Conservation (phyloP, 2,113 vertebrate species). For the Poeciliopsis prolifica region DNA sequence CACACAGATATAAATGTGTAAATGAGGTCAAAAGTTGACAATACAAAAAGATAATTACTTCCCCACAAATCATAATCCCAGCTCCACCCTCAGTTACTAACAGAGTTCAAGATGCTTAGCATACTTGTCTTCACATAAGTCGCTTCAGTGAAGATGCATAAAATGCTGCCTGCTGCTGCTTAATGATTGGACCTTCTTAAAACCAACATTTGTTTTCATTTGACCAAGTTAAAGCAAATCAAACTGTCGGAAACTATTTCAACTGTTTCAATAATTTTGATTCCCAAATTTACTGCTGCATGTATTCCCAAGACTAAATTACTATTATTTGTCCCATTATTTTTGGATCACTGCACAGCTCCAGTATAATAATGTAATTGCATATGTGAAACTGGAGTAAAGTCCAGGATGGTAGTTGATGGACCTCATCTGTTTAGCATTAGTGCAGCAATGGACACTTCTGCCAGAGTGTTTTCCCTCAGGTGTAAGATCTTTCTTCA, state of each 20-base stretch:
- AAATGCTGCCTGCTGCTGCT: conserved; percentile 15
- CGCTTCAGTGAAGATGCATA: conserved; percentile 20
- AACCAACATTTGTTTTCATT: conserved; percentile 2
- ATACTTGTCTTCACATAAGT: conserved; percentile 39
- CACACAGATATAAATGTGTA: background rate
- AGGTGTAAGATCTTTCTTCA: conserved; percentile 9
- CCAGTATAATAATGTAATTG: background rate
- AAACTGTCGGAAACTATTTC: background rate
- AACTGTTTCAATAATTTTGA: background rate
- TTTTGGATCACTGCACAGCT: background rate
- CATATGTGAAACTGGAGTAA: conserved; percentile 21
- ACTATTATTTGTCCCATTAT: background rate
- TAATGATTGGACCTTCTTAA: background rate
- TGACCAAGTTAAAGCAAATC: background rate
- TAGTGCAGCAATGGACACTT: conserved; percentile 21
- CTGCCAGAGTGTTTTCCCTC: conserved; percentile 8
- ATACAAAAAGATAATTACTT: conserved; percentile 30
- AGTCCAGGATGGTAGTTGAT: conserved; percentile 17
- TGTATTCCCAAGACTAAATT: background rate
- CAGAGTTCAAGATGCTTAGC: background rate
- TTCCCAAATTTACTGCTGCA: background rate
- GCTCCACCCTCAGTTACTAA: conserved; percentile 29
- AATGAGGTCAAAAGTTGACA: conserved; percentile 38
- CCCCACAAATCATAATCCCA: conserved; percentile 45
- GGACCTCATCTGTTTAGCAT: conserved; percentile 34